These are phyloP conservation scores for Thalassarche chlororhynchos DNA, from an alignment of 2,113 vertebrate species.

Conservation along the genomic window DNA sequence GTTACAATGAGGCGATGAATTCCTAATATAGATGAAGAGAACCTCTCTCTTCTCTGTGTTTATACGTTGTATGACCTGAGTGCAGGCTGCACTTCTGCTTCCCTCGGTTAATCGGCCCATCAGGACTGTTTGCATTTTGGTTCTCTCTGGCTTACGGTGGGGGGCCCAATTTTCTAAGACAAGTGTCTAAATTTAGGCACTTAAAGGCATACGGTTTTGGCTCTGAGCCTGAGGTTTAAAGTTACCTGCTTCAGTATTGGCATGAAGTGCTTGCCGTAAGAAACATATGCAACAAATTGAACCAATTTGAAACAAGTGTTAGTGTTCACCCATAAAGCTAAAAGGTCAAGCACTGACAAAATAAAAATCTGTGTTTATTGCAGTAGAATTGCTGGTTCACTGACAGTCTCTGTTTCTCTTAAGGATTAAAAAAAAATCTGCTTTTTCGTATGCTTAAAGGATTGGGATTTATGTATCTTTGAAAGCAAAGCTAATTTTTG, in stretches of 20 bases:
- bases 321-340: not conserved
- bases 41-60: not conserved
- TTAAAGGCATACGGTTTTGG: not conserved
- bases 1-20: not conserved
- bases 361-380: not conserved
- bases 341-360: not conserved
- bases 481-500: not conserved
- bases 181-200: slow-evolving; percentile 26
- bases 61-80: not conserved
- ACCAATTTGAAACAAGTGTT: not conserved
- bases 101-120: not conserved
- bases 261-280: not conserved
- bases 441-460: not conserved
- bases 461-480: not conserved
- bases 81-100: not conserved
- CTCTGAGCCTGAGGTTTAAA: not conserved
- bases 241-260: not conserved
- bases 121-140: slow-evolving; percentile 5
- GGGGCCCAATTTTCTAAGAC: not conserved
- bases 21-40: slow-evolving; percentile 26
- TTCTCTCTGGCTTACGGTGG: not conserved
- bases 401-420: not conserved
- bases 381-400: not conserved
- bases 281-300: not conserved
- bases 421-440: not conserved